Evolutionary conservation across 2,113 vertebrate species (phyloP).

Genomic region (Pterophyllum scalare): DNA sequence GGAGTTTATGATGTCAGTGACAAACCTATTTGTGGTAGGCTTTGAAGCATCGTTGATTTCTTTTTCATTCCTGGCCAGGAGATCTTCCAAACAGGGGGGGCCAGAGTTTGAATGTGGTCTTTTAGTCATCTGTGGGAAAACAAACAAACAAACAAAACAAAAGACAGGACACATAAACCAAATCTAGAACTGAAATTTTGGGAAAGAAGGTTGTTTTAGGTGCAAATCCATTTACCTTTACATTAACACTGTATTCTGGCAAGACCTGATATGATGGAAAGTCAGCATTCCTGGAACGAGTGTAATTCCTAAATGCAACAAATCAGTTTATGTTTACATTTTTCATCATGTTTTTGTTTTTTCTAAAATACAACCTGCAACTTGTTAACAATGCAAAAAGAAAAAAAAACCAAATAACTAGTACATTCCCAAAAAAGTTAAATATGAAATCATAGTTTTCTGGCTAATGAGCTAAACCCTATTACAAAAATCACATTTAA

Average conservation of each 20-base stretch:
- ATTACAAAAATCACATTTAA: background rate
- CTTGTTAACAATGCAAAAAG: background rate
- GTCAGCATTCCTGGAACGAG: constrained; percentile 63
- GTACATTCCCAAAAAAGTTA: background rate
- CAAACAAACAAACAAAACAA: background rate
- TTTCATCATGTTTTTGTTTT: background rate
- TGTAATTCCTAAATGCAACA: constrained; percentile 67
- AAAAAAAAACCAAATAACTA: no score
- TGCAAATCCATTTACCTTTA: constrained; percentile 65
- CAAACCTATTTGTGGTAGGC: constrained; percentile 57
- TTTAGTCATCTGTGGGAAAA: constrained; percentile 38
- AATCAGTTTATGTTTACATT: background rate
- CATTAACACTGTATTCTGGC: constrained; percentile 22
- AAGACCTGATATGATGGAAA: constrained; percentile 31
- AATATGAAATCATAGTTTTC: background rate
- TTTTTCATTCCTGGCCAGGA: constrained; percentile 38
- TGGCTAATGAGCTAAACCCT: background rate
- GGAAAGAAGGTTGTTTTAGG: background rate
- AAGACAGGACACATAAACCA: background rate
- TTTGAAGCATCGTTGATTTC: constrained; percentile 20
- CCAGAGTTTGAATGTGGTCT: constrained; percentile 58
- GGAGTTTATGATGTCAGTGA: constrained; percentile 80
- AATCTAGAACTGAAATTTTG: background rate
- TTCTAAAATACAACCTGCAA: background rate
- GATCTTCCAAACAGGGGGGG: constrained; percentile 47